Evolutionary conservation across 2,113 vertebrate genomes (phyloP), one percentile per base, ranked within the genome.

Genomic region (Zingel zingel): DNA sequence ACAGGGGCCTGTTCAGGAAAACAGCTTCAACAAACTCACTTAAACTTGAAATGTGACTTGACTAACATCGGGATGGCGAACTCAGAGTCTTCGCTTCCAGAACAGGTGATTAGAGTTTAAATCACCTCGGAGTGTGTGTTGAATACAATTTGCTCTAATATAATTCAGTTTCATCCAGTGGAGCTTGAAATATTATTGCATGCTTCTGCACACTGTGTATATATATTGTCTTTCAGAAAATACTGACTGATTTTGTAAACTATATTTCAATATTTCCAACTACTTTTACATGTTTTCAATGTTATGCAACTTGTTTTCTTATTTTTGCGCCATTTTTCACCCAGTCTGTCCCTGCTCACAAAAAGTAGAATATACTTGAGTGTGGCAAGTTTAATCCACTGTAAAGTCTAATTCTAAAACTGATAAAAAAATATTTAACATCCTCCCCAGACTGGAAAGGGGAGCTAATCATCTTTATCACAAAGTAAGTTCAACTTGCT

Each of bases 1-100:
- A 10, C 16, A 15, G 33, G 14, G 21, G 61, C 5, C 43, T 19
- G 39, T 5, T 54, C 6, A 27, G 48, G 56, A 19, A 18, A 62
- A 59, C 16, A n/a, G 0, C 23, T 75, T 77, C 45, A 39, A n/a
- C 21, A 65, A 83, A 87, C 68, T 74, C 18, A 74, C 58, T 5
- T 27, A 7, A 79, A 53, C 30, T 23, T 71, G 19, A 70, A 63
- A 27, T 72, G 21, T 4, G 23, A 65, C 47, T 14, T 47, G 14
- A 76, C 6, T 43, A 6, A 58, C 16, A 1, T 54, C 9, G 19
- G 67, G 56, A 69, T 57, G 62, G 50, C 16, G 51, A 57, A 74
- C 27, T 57, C 6, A n/a, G 25, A 68, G 47, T 33, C 25, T 79
- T n/a, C 14, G 30, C 3, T 61, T 65, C 53, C 6, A 7, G 64